Evolutionary conservation across 2,797 vertebrate species (phyloP), one percentile per base, ranked within the genome.

Genomic region (Hirundo rustica): DNA sequence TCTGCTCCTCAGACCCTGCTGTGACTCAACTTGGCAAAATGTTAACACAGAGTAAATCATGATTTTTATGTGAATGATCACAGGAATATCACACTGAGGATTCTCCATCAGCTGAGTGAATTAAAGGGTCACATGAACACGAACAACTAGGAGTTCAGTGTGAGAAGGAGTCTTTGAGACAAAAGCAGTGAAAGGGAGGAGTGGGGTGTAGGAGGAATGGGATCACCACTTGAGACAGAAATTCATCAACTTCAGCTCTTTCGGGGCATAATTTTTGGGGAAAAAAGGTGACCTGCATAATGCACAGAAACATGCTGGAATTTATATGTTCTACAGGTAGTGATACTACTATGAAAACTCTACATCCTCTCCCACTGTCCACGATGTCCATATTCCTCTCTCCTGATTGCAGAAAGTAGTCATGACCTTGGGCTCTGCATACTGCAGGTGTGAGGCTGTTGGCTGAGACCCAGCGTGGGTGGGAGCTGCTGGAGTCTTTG

Each of bases 171-270:
- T 13, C 47, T 3, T 2, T 42, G 47, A 61, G 19, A 72, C 27
- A 66, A 85, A 79, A 88, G 26, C 12, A 16, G 26, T 8, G 18
- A 48, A 68, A 64, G 9, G 16, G 18, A 65, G 57, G 47, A 87
- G 3, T 1, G 1, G 30, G 4, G 7, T 3, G 1, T 50, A 13
- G 17, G 22, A 78, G 10, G 26, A 89, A 72, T 1, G 2, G 16
- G 8, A 20, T 66, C 29, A 13, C 19, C n/a, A 11, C 22, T 44
- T 70, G n/a, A 73, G 53, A 26, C 7, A 70, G 16, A 88, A 85
- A 71, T 36, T 67, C 22, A 36, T 71, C 42, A 34, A 18, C 30
- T 36, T 70, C 57, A 74, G 12, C 22, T 88, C 70, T 64, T 60
- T 34, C 45, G 12, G 9, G 22, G 25, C 25, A 82, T 88, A 1